Base-by-base conservation (phyloP, 1,140 invertebrate genomes). In the Doryteuthis pealeii region DNA sequence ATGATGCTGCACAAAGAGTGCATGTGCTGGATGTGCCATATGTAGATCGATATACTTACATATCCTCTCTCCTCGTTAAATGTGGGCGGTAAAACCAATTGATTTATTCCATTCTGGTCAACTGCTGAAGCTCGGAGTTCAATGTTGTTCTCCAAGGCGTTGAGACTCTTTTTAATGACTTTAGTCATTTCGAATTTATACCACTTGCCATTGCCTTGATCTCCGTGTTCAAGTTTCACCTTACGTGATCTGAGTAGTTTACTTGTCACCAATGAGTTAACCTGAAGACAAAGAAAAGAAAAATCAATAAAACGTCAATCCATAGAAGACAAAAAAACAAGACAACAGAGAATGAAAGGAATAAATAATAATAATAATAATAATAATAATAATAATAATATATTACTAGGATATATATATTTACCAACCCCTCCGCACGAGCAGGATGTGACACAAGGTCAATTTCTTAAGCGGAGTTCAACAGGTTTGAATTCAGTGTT, bases 161-260 rank as follows among this genome's bases (percentile, higher is more conserved):
- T 78, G 18, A 85, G 94, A 88, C 88, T 89, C 18, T 84, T 76
- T 26, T 84, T 79, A 12, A 88, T 92, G 14, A 92, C 92, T 71
- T 90, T 89, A 45, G 93, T 94, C 70, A 96, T 89, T 87, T 96
- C 94, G 77, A 97, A 90, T 79, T 94, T 93, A 82, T 94, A 92
- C 96, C 95, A 97, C 5, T 78, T 77, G 14, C 69, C 28, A 65
- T 76, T 6, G 75, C 58, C n/a, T 40, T 45, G 18, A 15, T 26
- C 26, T 3, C 26, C 26, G 4, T 26, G 15, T 26, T 58, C 54
- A 3, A 58, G 15, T 15, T 58, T 58, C 54, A 58, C 54, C 15
- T 58, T 58, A 4, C 54, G 54, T 58, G 54, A n/a, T 26, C 15
- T 18, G 3, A 58, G 54, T 4, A 26, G 26, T 26, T 58, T 58